Conservation (phyloP, 2,888 invertebrate species). For the Trichogramma dendrolimi region DNA sequence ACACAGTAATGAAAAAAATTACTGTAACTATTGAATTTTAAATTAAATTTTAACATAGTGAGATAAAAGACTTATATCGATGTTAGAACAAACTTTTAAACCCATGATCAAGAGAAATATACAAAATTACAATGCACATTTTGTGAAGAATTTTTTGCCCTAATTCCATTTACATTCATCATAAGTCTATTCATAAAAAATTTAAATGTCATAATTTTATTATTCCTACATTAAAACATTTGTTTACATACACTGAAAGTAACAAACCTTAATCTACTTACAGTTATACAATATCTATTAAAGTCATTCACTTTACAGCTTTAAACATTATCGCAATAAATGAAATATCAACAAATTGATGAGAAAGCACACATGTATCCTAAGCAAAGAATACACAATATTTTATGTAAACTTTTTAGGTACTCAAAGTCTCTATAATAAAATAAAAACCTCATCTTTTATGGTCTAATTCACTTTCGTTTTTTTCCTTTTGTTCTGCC, state of each 20-base stretch:
- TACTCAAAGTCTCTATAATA: slow-evolving; percentile 10
- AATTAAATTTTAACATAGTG: slow-evolving; percentile 3
- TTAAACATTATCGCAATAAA: slow-evolving; percentile 5
- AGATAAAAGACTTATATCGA: slow-evolving; percentile 16
- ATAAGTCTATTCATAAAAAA: neutral
- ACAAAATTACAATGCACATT: neutral
- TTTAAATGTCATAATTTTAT: slow-evolving; percentile 14
- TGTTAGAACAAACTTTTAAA: slow-evolving; percentile 6
- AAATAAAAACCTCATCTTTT: slow-evolving; percentile 2
- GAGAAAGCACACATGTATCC: neutral
- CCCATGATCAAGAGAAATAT: slow-evolving; percentile 2
- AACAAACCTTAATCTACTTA: slow-evolving; percentile 11
- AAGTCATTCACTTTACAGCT: slow-evolving; percentile 14
- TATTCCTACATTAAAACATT: no score
- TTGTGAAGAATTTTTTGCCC: slow-evolving; percentile 1
- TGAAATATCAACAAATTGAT: slow-evolving; percentile 12
- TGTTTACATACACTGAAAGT: slow-evolving; percentile 7
- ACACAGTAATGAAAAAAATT: slow-evolving; percentile 6
- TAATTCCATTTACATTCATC: neutral
- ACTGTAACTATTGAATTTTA: slow-evolving; percentile 7
- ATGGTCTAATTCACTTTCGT: slow-evolving; percentile 43
- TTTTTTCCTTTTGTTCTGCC: slow-evolving; percentile 53
- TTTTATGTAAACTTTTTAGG: slow-evolving; percentile 6
- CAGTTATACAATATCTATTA: neutral
- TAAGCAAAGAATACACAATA: slow-evolving; percentile 6